Evolutionary conservation across 2,113 vertebrate species (phyloP).

Genomic region (Dendrocopos noguchii): DNA sequence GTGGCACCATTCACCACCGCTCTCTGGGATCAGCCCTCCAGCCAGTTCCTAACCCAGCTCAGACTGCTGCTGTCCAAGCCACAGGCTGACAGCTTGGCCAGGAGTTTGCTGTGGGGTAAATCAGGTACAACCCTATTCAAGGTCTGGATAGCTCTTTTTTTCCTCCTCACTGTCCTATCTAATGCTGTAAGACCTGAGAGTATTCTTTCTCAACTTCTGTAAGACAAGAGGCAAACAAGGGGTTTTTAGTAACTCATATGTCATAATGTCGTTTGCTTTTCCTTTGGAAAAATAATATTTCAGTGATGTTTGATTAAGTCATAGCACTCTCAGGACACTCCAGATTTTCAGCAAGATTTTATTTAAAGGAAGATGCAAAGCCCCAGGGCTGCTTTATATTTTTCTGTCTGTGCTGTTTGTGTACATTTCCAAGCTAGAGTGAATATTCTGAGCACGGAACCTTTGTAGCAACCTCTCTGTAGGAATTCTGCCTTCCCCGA

Average conservation of each 20-base stretch:
- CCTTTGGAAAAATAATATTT: background rate
- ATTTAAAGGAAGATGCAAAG: background rate
- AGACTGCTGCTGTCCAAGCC: no score
- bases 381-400: background rate
- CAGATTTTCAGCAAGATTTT: background rate
- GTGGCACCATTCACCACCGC: no score
- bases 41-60: no score
- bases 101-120: background rate
- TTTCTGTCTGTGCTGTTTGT: background rate
- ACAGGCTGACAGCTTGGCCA: no score
- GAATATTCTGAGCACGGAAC: background rate
- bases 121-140: background rate
- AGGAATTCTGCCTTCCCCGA: background rate
- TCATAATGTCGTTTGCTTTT: background rate
- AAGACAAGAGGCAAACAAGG: background rate
- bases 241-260: background rate
- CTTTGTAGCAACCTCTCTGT: background rate
- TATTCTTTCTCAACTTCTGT: background rate
- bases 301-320: background rate
- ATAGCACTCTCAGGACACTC: background rate
- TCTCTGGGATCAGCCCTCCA: no score
- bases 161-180: background rate
- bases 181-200: background rate
- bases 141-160: background rate
- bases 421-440: background rate